A percentile compares a stretch with the other conserved stretches of the same genome.
These are phyloP conservation scores for Himantopus leucocephalus DNA, from an alignment of 2,113 vertebrate species.

Conservation along the genomic window DNA sequence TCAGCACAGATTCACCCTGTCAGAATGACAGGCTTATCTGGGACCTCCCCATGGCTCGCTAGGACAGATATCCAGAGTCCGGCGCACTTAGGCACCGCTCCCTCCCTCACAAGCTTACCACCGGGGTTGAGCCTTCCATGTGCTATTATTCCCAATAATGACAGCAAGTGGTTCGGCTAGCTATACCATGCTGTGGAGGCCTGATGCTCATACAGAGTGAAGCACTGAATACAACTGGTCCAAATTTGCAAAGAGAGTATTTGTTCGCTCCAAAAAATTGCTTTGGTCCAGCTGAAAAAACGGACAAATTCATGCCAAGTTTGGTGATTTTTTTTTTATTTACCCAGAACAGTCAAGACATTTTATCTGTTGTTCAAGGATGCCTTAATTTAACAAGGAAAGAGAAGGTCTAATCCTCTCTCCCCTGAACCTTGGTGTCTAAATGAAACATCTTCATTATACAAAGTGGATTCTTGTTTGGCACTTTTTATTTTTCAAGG, in stretches of 20 bases:
- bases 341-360: neutral
- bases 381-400: neutral
- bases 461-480: neutral
- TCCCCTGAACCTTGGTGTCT: neutral
- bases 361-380: neutral
- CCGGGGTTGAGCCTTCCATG: neutral
- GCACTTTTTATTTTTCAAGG: neutral
- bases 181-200: fast-evolving
- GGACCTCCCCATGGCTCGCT: constrained; percentile 1
- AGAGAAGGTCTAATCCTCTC: neutral
- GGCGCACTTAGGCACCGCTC: neutral
- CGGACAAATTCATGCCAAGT: neutral
- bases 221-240: neutral
- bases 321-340: neutral
- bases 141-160: neutral
- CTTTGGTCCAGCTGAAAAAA: neutral
- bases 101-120: neutral
- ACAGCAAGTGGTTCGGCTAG: neutral
- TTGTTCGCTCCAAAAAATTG: neutral
- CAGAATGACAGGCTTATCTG: constrained; percentile 60
- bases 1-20: constrained; percentile 49
- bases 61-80: constrained; percentile 15
- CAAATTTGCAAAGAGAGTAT: neutral
- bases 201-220: fast-evolving
- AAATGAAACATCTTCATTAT: neutral